A percentile compares a stretch with the other conserved stretches of the same genome.
Evolutionary conservation across 2,113 vertebrate genomes (phyloP).

Genomic region (Limnothrissa miodon): DNA sequence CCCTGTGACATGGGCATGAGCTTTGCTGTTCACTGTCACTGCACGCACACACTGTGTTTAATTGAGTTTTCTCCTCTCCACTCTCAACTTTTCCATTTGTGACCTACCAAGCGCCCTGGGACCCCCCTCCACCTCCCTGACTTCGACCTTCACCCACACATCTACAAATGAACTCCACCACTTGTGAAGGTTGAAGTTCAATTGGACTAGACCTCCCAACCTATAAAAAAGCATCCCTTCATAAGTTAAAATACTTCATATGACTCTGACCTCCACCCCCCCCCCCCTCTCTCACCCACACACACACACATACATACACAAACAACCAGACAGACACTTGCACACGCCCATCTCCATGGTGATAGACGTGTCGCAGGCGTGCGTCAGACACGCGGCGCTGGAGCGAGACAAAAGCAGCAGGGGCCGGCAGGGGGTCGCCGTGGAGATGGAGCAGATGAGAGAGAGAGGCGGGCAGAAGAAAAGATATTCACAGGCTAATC

Average conservation of each 20-base stretch:
- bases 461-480: not conserved
- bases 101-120: not conserved
- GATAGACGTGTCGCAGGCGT: constrained; percentile 3
- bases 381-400: not conserved
- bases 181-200: not conserved
- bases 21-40: not conserved
- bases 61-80: not conserved
- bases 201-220: not conserved
- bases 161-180: not conserved
- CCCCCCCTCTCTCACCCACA: not conserved
- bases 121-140: not conserved
- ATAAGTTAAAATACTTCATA: not conserved
- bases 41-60: not conserved
- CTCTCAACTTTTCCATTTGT: constrained; percentile 1
- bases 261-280: not conserved
- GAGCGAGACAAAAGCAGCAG: not conserved
- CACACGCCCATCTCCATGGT: constrained; percentile 2
- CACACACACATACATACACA: not conserved
- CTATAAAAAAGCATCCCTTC: not conserved
- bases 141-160: not conserved
- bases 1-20: not conserved
- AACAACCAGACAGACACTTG: not conserved
- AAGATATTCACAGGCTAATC: not conserved
- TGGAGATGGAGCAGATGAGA: not conserved
- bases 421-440: not conserved